Evolutionary conservation across 2,888 invertebrate genomes (phyloP).

Genomic region (Coelopa pilipes): DNA sequence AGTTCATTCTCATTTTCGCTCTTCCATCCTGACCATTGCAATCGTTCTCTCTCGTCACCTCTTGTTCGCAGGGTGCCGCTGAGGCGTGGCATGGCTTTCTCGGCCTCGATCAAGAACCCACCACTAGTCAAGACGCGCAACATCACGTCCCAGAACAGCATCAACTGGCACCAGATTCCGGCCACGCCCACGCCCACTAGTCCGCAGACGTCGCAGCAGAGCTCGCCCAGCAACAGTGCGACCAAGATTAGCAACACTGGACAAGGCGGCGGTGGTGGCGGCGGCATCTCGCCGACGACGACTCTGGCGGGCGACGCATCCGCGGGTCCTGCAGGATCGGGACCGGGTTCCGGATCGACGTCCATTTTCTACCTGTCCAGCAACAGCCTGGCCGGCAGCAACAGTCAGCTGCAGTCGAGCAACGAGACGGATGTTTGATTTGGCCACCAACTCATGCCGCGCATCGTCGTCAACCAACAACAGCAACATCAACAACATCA

Average conservation of each 20-base stretch:
- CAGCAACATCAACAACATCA: conserved; percentile 5
- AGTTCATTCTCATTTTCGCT: not conserved
- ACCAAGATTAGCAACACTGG: conserved; percentile 23
- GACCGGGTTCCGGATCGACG: conserved; percentile 40
- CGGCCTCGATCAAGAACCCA: conserved; percentile 80
- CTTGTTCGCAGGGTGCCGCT: conserved; percentile 70
- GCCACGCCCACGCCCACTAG: conserved; percentile 60
- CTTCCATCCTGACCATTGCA: not conserved
- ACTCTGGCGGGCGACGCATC: conserved; percentile 31
- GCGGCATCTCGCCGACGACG: conserved; percentile 41
- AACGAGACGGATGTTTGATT: conserved; percentile 65
- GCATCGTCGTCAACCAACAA: conserved; percentile 23
- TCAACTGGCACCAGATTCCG: conserved; percentile 65
- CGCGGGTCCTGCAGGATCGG: conserved; percentile 1
- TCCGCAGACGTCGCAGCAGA: conserved; percentile 50
- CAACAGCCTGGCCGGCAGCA: conserved; percentile 43
- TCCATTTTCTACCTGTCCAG: conserved; percentile 49
- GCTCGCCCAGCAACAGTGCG: conserved; percentile 46
- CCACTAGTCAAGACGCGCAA: conserved; percentile 84
- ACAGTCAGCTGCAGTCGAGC: conserved; percentile 50
- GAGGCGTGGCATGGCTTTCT: conserved; percentile 76
- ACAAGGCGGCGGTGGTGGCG: conserved; percentile 12
- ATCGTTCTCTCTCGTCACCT: not conserved
- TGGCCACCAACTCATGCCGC: conserved; percentile 31
- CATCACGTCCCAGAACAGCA: conserved; percentile 71